Conservation (phyloP, 2,113 vertebrate species). For the Girardinichthys multiradiatus region DNA sequence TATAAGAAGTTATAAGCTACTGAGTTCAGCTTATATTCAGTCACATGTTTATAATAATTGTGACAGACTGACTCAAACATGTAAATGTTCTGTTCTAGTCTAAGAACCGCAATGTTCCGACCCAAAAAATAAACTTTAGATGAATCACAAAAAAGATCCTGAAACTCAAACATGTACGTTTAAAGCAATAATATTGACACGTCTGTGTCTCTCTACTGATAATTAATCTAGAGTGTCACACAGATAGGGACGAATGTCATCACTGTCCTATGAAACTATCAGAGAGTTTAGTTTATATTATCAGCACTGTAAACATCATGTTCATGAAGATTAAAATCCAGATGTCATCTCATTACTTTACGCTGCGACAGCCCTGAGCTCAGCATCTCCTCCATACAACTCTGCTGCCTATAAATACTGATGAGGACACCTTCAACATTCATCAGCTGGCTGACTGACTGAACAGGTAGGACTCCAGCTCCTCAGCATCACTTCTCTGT, state of each 20-base stretch:
- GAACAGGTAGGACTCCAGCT: slow-evolving; percentile 27
- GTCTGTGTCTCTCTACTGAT: background rate
- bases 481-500: background rate
- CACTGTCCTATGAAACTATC: background rate
- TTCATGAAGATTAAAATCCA: background rate
- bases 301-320: background rate
- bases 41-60: background rate
- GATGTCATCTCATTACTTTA: background rate
- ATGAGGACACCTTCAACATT: background rate
- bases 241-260: background rate
- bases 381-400: slow-evolving; percentile 13
- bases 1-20: background rate
- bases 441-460: slow-evolving; percentile 16
- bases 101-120: background rate
- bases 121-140: background rate
- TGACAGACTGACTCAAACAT: background rate
- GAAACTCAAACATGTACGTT: background rate
- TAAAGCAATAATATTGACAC: background rate
- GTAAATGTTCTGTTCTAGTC: background rate
- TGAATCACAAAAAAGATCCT: background rate
- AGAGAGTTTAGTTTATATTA: background rate
- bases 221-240: background rate
- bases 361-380: slow-evolving; percentile 59
- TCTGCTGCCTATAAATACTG: slow-evolving; percentile 53
- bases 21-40: background rate